These are phyloP conservation scores for Podocnemis expansa DNA, from an alignment of 2,113 vertebrate species.

Conservation along the genomic window DNA sequence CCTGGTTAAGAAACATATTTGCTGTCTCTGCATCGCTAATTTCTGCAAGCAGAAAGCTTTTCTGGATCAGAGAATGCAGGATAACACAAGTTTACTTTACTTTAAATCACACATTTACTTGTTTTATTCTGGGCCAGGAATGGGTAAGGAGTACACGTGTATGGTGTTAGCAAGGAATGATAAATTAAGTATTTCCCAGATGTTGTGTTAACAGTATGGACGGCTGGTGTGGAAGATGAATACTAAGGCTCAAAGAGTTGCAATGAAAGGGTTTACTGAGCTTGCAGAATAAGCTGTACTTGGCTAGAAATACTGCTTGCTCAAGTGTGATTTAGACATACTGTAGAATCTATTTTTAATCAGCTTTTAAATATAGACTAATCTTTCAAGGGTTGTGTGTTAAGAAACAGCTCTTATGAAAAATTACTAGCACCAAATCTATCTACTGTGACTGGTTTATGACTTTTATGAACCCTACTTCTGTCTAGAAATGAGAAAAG, in stretches of 20 bases:
- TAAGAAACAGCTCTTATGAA: background rate
- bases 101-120: slow-evolving; percentile 19
- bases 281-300: slow-evolving; percentile 39
- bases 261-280: background rate
- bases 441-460: background rate
- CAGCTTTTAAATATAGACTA: slow-evolving; percentile 7
- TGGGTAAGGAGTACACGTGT: background rate
- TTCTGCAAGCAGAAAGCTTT: background rate
- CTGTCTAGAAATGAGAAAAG: background rate
- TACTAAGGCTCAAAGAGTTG: slow-evolving; percentile 47
- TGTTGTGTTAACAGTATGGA: slow-evolving; percentile 1
- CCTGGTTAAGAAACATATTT: background rate
- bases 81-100: background rate
- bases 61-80: background rate
- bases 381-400: slow-evolving; percentile 5
- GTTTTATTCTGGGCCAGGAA: background rate
- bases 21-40: background rate
- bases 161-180: background rate
- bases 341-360: slow-evolving; percentile 24
- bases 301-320: slow-evolving; percentile 37
- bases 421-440: background rate
- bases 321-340: slow-evolving; percentile 27
- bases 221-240: slow-evolving; percentile 41
- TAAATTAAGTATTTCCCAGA: slow-evolving; percentile 55
- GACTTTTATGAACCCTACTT: background rate